Base-by-base conservation (phyloP, 2,888 invertebrate species). In the Drosophila algonquin region DNA sequence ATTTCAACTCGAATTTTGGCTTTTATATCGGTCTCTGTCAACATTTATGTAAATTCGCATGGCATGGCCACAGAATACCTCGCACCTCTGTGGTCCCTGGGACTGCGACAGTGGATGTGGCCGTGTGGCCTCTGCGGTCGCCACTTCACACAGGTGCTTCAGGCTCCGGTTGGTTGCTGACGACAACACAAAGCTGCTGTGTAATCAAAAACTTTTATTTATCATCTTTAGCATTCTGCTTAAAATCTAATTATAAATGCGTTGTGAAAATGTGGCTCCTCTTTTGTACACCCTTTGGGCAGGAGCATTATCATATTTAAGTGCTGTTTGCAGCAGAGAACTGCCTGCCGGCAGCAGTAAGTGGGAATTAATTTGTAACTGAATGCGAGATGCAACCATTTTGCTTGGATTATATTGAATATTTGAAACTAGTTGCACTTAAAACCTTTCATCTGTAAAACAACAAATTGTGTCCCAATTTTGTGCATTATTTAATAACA, bases 241-340 rank as follows among this genome's bases (percentile, higher is more conserved):
- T 80, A 55, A 69, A 83, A 81, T 75, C 80, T 83, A 81, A 79
- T 83, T 81, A 81, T 87, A 84, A 83, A 87, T 81, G 87, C 74
- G 75, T 67, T 81, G 71, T 74, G 76, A 64, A 70, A 83, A 79
- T 86, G 80, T 73, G 83, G 75, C 65, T 52, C 57, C 50, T 77
- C 68, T 81, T 59, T 56, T 53, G 14, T 2, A 6, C 7, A 40
- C 40, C 40, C n/a, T 40, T 40, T n/a, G 40, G 40, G 2, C 14
- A 40, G 40, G 40, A 40, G 14, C n/a, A 2, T 40, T 40, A n/a
- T n/a, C 14, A 40, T 14, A n/a, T n/a, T n/a, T 2, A 55, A 54
- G 57, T 54, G 64, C 58, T 55, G 46, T n/a, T 14, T 35, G 35
- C 35, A 35, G 12, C 12, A 12, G 35, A 21, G 3, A 47, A 47